Base-by-base conservation (phyloP, 2,797 vertebrate species). In the Anabacerthia variegaticeps region DNA sequence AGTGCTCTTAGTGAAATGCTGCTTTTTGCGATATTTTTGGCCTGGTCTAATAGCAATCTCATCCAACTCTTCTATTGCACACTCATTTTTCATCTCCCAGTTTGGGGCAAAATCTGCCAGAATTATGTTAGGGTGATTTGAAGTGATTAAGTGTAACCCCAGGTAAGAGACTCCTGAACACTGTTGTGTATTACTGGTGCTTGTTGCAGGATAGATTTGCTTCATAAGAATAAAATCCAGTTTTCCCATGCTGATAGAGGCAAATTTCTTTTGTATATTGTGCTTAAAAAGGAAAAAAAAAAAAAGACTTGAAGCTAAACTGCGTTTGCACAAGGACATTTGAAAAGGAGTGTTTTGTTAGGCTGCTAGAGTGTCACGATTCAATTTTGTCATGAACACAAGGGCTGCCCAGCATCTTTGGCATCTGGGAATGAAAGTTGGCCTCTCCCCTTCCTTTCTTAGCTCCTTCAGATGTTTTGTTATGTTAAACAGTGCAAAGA, bases 391-490 rank as follows among this genome's bases (percentile, higher is more conserved):
- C 56, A 2, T 4, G 51, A 85, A 49, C 72, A 76, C 72, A 92
- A 89, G 88, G 63, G 79, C 85, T 91, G 84, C 67, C 49, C 76
- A 41, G 75, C 87, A 88, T 89, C 86, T 37, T 75, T 85, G 37
- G 56, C 54, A 8, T 89, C 71, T 92, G 81, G 74, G 66, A 94
- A 63, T 85, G 72, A 85, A 93, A 94, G 73, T 11, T 78, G 74
- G 88, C 83, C 79, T 96, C 58, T 91, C 67, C 43, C 80, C 56
- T 81, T 79, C 62, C 74, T 92, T 87, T 87, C 26, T 88, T 86
- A 96, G 82, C 74, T 91, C 52, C 91, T 89, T 96, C 90, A 95
- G 90, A 92, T 90, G 82, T 72, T 95, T 96, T 97, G 82, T 96
- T 88, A 95, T 95, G 96, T 91, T 96, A 95, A 97, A 76, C 62